Evolutionary conservation across 2,888 invertebrate species (phyloP).

Genomic region (Odontocolon sp.): DNA sequence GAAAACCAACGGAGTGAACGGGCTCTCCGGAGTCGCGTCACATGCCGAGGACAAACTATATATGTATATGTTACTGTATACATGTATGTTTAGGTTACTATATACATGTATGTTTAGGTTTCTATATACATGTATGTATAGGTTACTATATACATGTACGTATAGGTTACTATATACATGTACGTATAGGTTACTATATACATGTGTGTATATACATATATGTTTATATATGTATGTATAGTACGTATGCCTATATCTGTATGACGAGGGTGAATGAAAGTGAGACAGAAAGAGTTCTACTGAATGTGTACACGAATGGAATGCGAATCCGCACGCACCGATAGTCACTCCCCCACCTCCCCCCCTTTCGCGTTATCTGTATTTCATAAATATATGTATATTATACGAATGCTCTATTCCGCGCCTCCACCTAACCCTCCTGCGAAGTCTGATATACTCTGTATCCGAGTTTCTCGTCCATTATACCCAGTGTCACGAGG

Average conservation of each 20-base stretch:
- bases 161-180: conserved; percentile 10
- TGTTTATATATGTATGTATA: not conserved
- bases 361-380: conserved; percentile 43
- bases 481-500: conserved; percentile 55
- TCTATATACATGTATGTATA: not conserved
- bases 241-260: not conserved
- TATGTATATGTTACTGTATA: conserved; percentile 27
- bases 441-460: conserved; percentile 3
- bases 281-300: too few species aligned
- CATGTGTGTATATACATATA: not conserved
- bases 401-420: conserved; percentile 47
- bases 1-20: conserved; percentile 65
- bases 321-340: conserved; percentile 45
- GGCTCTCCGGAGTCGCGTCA: conserved; percentile 56
- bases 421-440: conserved; percentile 22
- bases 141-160: conserved; percentile 9
- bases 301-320: conserved; percentile 18
- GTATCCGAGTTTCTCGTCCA: conserved; percentile 49
- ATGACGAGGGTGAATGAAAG: conserved; percentile 16
- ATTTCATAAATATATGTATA: conserved; percentile 49
- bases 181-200: not conserved
- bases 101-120: conserved; percentile 4
- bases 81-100: not conserved
- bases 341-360: conserved; percentile 36
- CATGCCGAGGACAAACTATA: conserved; percentile 63